These are phyloP conservation scores for Mimas tiliae DNA, from an alignment of 2,888 invertebrate genomes.

Conservation along the genomic window DNA sequence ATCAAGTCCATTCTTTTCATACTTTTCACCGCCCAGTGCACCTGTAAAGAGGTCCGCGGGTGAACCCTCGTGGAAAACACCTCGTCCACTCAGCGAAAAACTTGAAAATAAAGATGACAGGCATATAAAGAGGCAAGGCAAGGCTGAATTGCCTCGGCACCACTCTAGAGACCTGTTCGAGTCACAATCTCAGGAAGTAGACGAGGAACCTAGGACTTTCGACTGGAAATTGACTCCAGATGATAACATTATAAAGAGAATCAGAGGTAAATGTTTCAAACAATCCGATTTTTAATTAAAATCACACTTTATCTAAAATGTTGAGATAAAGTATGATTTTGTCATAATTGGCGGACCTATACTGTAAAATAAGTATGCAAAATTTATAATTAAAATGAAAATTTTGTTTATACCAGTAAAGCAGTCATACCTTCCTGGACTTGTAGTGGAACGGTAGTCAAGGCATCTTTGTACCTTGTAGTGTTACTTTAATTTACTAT, in stretches of 20 bases:
- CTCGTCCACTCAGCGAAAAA: conserved; percentile 45
- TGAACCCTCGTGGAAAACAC: conserved; percentile 61
- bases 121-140: conserved; percentile 43
- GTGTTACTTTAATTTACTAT: conserved; percentile 1
- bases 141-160: conserved; percentile 50
- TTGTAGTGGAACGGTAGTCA: conserved; percentile 3
- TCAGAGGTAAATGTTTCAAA: conserved; percentile 70
- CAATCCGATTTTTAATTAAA: conserved; percentile 59
- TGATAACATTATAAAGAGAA: conserved; percentile 65
- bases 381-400: conserved; percentile 15
- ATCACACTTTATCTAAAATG: conserved; percentile 26
- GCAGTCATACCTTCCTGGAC: conserved; percentile 10
- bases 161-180: conserved; percentile 74
- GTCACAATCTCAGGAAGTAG: conserved; percentile 67
- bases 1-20: conserved; percentile 74
- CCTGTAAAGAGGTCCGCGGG: conserved; percentile 49
- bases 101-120: conserved; percentile 44
- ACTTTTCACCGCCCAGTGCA: conserved; percentile 63
- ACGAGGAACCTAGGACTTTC: conserved; percentile 54
- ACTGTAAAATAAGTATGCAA: conserved; percentile 16
- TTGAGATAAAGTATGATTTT: conserved; percentile 28
- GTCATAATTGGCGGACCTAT: conserved; percentile 24
- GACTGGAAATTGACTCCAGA: conserved; percentile 71
- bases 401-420: conserved; percentile 25
- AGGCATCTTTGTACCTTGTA: conserved; percentile 11